Evolutionary conservation across 2,888 invertebrate genomes (phyloP), one percentile per base, ranked within the genome.

Genomic region (Apamea monoglypha): DNA sequence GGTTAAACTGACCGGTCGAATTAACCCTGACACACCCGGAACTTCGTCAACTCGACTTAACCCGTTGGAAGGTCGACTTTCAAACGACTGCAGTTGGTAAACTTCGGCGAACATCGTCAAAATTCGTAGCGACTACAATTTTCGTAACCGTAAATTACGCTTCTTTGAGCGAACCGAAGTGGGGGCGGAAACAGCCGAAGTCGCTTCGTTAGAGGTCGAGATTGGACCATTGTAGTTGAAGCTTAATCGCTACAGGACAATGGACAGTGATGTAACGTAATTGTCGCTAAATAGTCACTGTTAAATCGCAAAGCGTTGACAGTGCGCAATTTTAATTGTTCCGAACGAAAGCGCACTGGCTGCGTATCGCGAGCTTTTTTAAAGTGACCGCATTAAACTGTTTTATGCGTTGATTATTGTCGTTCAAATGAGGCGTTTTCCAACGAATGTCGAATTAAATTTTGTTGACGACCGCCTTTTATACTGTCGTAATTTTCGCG

Each of bases 171-270:
- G 92, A 90, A 85, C 92, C 94, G 93, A 94, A 94, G 95, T 93
- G 92, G 91, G 86, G 91, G 91, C 96, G 96, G 96, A 95, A 96
- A 94, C 91, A 90, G 91, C 92, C 96, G 95, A 96, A 95, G 95
- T 95, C 95, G 94, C 96, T 96, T 96, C 96, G 96, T 96, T 96
- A 96, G 95, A 92, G 94, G 92, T 93, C 94, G 92, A 89, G 94
- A 95, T 96, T 94, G 95, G 93, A 89, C 95, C 90, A 96, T 96
- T 96, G 96, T 96, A 92, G 93, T 92, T 90, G 90, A 85, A 87
- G 89, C 92, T 93, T 96, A 96, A 96, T 96, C 94, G 95, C 90
- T 91, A 90, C 87, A 91, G 96, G 96, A 96, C 96, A 96, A 96
- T 96, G 94, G 94, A 92, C 95, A 93, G 93, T 95, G 96, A 95